phyloP scores from a whole-genome alignment of 1,140 invertebrate genomes.

The Papilio polytes region DNA sequence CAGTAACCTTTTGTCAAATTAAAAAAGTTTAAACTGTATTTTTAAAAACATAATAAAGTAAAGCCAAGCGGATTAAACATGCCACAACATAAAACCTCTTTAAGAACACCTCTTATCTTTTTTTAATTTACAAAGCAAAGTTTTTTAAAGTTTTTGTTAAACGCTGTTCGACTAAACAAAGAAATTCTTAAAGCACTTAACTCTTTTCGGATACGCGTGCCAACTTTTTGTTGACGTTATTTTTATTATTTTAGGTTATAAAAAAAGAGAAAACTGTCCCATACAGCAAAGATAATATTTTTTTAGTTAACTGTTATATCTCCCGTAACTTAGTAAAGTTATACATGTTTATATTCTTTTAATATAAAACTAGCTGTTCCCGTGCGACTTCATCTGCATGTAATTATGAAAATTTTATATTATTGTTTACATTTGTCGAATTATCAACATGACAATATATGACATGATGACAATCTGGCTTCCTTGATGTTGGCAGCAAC shows the following conservation, averaged over 20 bases:
- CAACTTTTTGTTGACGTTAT: neutral
- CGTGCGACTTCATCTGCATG: no score
- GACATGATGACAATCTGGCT: no score
- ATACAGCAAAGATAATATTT: neutral
- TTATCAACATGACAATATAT: no score
- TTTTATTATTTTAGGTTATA: neutral
- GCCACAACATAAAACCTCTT: slow-evolving; percentile 23
- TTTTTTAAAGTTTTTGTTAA: slow-evolving; percentile 15
- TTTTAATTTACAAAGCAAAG: neutral
- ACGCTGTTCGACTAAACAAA: slow-evolving; percentile 7
- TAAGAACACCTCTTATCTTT: slow-evolving; percentile 20
- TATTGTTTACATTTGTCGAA: no score
- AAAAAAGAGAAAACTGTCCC: neutral
- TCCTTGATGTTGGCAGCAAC: no score
- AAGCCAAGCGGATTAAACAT: slow-evolving; percentile 20
- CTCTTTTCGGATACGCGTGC: slow-evolving; percentile 3
- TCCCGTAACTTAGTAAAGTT: no score
- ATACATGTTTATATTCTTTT: no score
- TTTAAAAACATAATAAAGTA: slow-evolving; percentile 17
- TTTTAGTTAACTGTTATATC: no score
- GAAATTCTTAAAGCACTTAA: slow-evolving; percentile 15
- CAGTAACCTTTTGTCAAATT: neutral
- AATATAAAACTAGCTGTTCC: no score
- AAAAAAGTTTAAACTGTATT: slow-evolving; percentile 21
- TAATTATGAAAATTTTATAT: no score